Evolutionary conservation across 2,113 vertebrate genomes (phyloP), one percentile per base, ranked within the genome.

Genomic region (Ia io): DNA sequence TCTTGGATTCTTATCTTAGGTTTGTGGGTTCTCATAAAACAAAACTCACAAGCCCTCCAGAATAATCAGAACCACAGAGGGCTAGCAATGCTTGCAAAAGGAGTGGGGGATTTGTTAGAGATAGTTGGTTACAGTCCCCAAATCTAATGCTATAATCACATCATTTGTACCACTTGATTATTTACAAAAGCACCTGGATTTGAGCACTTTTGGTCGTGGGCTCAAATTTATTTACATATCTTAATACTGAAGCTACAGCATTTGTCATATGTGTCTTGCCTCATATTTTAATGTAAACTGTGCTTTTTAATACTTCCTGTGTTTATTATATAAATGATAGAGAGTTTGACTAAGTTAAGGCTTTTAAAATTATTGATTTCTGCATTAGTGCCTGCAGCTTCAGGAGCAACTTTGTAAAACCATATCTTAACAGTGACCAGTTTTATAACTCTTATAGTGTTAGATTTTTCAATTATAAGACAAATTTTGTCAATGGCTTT

Each of bases 261-360:
- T 18, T 40, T 16, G 17, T 59, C n/a, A 78, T 77, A 78, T 87
- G 85, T 10, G 70, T 3, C 28, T 65, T 90, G 12, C 53, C 44
- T 90, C 73, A 78, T 4, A 61, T 80, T 92, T 86, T 74, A 94
- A 84, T 91, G 25, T 80, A 92, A 96, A 96, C 59, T 9, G 56
- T 70, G 76, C 47, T 88, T 88, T 44, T 44, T 93, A 93, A 70
- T 51, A 77, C 77, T 93, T 79, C 10, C 67, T 47, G 51, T 95
- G 88, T 86, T 89, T 96, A 37, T 61, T 95, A 94, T 42, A 88
- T 69, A 96, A 89, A 86, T 95, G 30, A 78, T 86, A 91, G 94
- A 82, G 37, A 84, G 40, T 49, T 97, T 85, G 35, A 40, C 23
- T 79, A 6, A 53, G 51, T 73, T 59, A 40, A 90, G 86, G 44